Evolutionary conservation across 2,797 vertebrate genomes (phyloP).

Genomic region (Odontamblyopus lacepedii): DNA sequence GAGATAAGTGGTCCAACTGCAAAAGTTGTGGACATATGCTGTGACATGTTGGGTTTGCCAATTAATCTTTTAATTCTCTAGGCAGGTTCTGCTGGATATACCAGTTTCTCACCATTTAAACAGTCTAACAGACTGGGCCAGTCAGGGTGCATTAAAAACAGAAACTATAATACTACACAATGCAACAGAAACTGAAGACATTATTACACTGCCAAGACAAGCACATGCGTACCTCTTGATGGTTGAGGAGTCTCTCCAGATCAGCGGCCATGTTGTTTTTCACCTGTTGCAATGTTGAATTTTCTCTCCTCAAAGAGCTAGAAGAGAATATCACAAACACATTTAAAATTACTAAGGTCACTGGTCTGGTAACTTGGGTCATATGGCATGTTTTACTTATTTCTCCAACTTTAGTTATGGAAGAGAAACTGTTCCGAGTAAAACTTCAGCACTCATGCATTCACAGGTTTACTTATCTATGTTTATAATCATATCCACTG

Average conservation of each 20-base stretch:
- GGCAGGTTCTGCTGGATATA: conserved; percentile 4
- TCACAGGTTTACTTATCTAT: background rate
- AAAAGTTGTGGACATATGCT: background rate
- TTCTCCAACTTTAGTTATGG: background rate
- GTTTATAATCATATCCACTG: background rate
- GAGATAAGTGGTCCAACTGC: background rate
- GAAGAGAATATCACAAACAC: background rate
- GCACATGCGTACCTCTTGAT: conserved; percentile 86
- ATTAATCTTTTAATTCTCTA: conserved; percentile 7
- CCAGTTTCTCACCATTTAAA: conserved; percentile 4
- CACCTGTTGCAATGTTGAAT: conserved; percentile 83
- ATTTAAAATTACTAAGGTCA: background rate
- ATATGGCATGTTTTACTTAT: background rate
- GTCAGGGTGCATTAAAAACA: background rate
- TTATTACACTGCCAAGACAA: background rate
- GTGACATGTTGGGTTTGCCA: conserved; percentile 2
- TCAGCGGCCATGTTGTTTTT: conserved; percentile 97
- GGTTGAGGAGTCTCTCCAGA: conserved; percentile 93
- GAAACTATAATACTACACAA: conserved; percentile 4
- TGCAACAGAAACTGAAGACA: background rate
- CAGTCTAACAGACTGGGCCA: background rate
- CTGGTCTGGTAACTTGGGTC: background rate
- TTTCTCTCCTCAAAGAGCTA: conserved; percentile 92
- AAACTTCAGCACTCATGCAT: background rate
- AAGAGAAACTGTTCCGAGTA: background rate